Conservation (phyloP, 2,888 invertebrate species). For the Mystacides longicornis region DNA sequence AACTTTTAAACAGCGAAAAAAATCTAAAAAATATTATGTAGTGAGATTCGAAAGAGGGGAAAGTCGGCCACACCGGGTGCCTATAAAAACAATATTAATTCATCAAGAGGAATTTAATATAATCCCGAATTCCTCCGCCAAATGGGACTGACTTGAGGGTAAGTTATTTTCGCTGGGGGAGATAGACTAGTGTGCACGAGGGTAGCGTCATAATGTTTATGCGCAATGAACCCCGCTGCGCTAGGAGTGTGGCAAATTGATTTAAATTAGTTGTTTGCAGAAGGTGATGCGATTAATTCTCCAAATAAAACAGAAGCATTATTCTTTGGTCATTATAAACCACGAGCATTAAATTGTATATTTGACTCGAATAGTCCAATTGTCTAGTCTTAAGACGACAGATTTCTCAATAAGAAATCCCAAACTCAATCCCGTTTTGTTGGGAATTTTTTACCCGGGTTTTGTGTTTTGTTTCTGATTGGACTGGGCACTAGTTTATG, state of each 20-base stretch:
- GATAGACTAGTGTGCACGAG: neutral
- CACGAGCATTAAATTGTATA: no score
- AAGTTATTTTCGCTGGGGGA: conserved; percentile 1
- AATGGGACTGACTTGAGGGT: conserved; percentile 12
- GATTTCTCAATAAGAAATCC: no score
- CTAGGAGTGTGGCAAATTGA: conserved; percentile 11
- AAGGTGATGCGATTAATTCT: neutral
- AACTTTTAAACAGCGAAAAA: no score
- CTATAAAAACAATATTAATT: conserved; percentile 35
- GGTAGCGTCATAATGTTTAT: neutral
- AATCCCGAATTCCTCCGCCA: conserved; percentile 31
- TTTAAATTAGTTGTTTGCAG: conserved; percentile 15
- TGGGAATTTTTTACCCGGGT: no score
- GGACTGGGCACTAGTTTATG: no score
- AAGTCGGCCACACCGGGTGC: conserved; percentile 2
- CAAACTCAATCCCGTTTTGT: no score
- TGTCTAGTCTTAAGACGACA: no score
- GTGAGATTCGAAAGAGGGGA: neutral
- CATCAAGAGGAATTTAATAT: conserved; percentile 36
- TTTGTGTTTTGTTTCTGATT: no score
- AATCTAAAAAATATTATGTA: no score
- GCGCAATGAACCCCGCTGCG: neutral
- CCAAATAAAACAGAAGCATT: no score
- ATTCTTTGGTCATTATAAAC: no score
- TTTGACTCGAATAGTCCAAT: no score